A percentile compares a stretch with the other conserved stretches of the same genome.
Conservation (phyloP, 2,113 vertebrate genomes). For the Platysternon megacephalum region DNA sequence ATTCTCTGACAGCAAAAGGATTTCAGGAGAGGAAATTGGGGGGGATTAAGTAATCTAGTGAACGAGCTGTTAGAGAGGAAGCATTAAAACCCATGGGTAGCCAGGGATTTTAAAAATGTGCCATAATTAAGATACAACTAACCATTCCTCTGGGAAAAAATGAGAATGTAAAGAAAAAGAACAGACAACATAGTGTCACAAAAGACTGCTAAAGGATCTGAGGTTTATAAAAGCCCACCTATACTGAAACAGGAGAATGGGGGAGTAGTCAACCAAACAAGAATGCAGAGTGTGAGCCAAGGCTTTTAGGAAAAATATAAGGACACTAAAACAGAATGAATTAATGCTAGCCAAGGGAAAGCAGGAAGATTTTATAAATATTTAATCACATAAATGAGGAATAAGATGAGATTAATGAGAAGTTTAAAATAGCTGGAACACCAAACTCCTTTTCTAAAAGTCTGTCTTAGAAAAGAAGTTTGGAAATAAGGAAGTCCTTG, state of each 20-base stretch:
- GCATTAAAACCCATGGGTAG: background rate
- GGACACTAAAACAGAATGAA: background rate
- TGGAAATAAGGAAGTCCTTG: background rate
- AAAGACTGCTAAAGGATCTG: background rate
- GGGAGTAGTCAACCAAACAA: rapidly evolving
- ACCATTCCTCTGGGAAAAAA: background rate
- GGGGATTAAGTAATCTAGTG: rapidly evolving
- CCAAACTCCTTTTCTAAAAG: background rate
- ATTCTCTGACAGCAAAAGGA: background rate
- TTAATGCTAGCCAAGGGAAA: background rate
- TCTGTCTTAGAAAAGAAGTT: background rate
- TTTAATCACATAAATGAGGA: background rate
- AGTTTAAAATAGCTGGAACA: background rate
- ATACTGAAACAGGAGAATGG: background rate
- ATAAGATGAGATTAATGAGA: background rate
- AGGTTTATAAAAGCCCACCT: rapidly evolving
- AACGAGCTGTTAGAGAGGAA: background rate
- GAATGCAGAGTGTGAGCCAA: rapidly evolving
- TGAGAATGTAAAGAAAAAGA: background rate
- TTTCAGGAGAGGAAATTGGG: background rate
- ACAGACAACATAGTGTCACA: background rate
- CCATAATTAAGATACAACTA: background rate
- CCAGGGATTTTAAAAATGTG: background rate
- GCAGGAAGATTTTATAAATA: background rate
- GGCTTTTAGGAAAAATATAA: background rate